phyloP scores from a whole-genome alignment of 2,113 vertebrate genomes.

The Xenopus borealis region DNA sequence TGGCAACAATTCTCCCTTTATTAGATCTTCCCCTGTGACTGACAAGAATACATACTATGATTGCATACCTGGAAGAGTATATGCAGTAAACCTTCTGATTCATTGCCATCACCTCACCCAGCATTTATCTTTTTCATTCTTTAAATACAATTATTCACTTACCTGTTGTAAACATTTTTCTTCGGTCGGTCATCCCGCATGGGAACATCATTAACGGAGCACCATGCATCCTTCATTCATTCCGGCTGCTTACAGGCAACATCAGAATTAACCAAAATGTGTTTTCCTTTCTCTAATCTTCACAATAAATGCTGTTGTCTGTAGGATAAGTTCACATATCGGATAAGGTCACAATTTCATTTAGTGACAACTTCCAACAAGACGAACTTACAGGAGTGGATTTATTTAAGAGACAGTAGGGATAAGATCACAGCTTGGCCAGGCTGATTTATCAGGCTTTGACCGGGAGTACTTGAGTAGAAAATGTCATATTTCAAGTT shows the following conservation, averaged over 20 bases:
- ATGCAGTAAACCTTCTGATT: slow-evolving; percentile 59
- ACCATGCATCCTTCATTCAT: slow-evolving; percentile 69
- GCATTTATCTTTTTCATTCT: slow-evolving; percentile 53
- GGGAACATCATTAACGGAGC: slow-evolving; percentile 66
- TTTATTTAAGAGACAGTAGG: slow-evolving; percentile 80
- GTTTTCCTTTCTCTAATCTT: slow-evolving; percentile 58
- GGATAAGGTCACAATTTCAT: slow-evolving; percentile 85
- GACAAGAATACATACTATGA: too few species aligned
- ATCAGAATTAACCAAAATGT: slow-evolving; percentile 72
- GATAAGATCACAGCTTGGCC: slow-evolving; percentile 79
- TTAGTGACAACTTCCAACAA: slow-evolving; percentile 81
- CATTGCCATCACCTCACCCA: slow-evolving; percentile 50
- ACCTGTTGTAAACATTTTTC: slow-evolving; percentile 59
- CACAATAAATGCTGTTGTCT: slow-evolving; percentile 81
- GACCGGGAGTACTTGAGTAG: slow-evolving; percentile 72
- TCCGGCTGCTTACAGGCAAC: slow-evolving; percentile 68
- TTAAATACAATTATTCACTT: slow-evolving; percentile 43
- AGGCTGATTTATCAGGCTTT: slow-evolving; percentile 81
- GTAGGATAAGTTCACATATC: slow-evolving; percentile 76
- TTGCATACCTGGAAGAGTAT: too few species aligned
- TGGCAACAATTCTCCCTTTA: too few species aligned
- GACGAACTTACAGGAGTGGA: slow-evolving; percentile 72
- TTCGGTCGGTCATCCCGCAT: slow-evolving; percentile 57
- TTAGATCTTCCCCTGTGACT: too few species aligned
- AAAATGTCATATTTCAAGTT: slow-evolving; percentile 77